phyloP scores from a whole-genome alignment of 2,113 vertebrate genomes.

The Pitta sordida region DNA sequence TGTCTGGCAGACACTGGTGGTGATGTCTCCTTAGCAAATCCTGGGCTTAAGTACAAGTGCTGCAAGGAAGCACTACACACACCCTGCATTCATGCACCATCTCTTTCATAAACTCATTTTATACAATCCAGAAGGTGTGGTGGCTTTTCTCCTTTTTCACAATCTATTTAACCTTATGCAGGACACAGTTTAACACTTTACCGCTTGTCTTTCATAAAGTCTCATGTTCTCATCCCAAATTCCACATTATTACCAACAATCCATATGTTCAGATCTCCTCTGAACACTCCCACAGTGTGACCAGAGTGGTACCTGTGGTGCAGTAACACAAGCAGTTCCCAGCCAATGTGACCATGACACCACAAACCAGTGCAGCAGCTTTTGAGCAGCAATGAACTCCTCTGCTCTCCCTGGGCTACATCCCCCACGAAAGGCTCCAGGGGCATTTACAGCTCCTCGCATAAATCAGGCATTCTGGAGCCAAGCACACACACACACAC shows the following conservation, averaged over 20 bases:
- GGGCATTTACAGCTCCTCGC: neutral
- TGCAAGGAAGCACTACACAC: neutral
- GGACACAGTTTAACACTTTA: neutral
- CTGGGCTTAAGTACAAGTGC: neutral
- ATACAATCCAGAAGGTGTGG: neutral
- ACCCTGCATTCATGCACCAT: neutral
- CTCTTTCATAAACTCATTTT: neutral
- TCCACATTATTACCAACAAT: neutral
- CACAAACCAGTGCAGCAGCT: neutral
- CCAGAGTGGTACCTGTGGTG: rapidly evolving
- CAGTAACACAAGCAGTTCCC: neutral
- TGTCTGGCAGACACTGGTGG: neutral
- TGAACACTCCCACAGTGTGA: neutral
- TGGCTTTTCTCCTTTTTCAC: neutral
- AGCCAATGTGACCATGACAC: neutral
- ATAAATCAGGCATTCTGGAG: neutral
- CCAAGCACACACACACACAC: neutral
- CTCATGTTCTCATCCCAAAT: neutral
- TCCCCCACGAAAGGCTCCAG: neutral
- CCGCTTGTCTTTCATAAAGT: neutral
- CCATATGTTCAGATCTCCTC: neutral
- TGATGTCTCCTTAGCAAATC: neutral
- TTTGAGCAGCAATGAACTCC: neutral
- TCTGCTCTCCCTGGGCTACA: neutral
- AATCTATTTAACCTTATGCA: neutral